Evolutionary conservation across 2,888 invertebrate species (phyloP).

Genomic region (Argyresthia goedartella): DNA sequence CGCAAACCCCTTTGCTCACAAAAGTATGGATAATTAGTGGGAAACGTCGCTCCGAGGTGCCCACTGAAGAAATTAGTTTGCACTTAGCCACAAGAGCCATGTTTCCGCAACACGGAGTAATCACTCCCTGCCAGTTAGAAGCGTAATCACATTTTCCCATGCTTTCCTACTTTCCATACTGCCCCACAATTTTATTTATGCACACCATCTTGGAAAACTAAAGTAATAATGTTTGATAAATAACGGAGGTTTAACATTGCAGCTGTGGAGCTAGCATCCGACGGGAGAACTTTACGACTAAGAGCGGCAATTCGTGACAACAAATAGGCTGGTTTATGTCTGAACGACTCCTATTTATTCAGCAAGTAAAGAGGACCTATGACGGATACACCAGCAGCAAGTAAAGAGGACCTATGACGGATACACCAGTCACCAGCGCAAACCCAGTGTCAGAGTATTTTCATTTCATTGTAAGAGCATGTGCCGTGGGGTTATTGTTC

Average conservation of each 20-base stretch:
- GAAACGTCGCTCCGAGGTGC: slow-evolving; percentile 21
- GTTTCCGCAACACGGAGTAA: slow-evolving; percentile 19
- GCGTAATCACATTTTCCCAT: slow-evolving; percentile 5
- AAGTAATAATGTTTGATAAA: background rate
- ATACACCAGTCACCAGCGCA: slow-evolving; percentile 32
- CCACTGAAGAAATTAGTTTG: slow-evolving; percentile 28
- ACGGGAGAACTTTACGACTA: background rate
- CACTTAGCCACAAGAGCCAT: slow-evolving; percentile 18
- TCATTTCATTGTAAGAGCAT: slow-evolving; percentile 18
- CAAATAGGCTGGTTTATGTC: slow-evolving; percentile 30
- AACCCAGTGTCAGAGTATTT: slow-evolving; percentile 34
- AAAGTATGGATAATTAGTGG: slow-evolving; percentile 36
- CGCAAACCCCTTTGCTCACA: slow-evolving; percentile 38
- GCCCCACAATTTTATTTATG: background rate
- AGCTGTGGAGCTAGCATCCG: background rate
- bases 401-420: slow-evolving; percentile 31
- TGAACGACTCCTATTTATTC: slow-evolving; percentile 32
- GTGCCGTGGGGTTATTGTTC: background rate
- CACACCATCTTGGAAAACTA: background rate
- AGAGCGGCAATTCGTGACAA: slow-evolving; percentile 18
- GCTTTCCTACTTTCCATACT: background rate
- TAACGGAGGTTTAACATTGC: background rate
- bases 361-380: slow-evolving; percentile 30
- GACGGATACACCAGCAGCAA: slow-evolving; percentile 34
- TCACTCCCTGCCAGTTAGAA: slow-evolving; percentile 2